Base-by-base conservation (phyloP, 35 echinoderm and acorn worm species). In the Holothuria glaberrima region DNA sequence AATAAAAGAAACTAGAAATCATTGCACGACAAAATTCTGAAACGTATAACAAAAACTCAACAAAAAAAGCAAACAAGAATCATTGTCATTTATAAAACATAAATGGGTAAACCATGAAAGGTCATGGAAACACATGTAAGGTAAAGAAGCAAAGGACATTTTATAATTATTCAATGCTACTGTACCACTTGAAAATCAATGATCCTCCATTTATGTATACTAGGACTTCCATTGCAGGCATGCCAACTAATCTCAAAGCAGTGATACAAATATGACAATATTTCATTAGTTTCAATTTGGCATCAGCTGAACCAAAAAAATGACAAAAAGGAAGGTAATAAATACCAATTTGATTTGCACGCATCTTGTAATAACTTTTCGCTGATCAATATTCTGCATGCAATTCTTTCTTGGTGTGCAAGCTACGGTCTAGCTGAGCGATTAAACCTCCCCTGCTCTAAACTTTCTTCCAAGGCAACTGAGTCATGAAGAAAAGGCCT, bases 251-350 rank as follows among this genome's bases (percentile, higher is more conserved):
- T 54, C 50, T 54, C 50, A 14, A 17, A 9, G 38, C 74, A 50
- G 41, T 48, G 74, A 78, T 78, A 48, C 74, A 48, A 48, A 78
- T 78, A 48, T 78, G 50, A 78, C 44, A 50, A 48, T 78, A 78
- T 78, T 78, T 78, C 74, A 78, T 78, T 78, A 78, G 74, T 78
- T 78, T 52, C 74, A 78, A 78, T 78, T 48, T 78, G 50, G 74
- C 29, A 48, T 27, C 74, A 78, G 74, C 74, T 78, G 74, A 78
- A 78, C 38, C 74, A 78, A 78, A 78, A 78, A 48, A 78, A 78
- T 48, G 44, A n/a, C 26, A 78, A 50, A 48, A 78, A 33, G 50
- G 50, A 78, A 75, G 46, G 74, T 78, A 78, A 78, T 78, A 78
- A 78, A 78, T 78, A 78, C 74, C 74, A 78, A 78, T 78, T 78